A percentile compares a stretch with the other conserved stretches of the same genome.
These are phyloP conservation scores for Dendroctonus ponderosae DNA, from an alignment of 1,140 invertebrate species.

Conservation along the genomic window DNA sequence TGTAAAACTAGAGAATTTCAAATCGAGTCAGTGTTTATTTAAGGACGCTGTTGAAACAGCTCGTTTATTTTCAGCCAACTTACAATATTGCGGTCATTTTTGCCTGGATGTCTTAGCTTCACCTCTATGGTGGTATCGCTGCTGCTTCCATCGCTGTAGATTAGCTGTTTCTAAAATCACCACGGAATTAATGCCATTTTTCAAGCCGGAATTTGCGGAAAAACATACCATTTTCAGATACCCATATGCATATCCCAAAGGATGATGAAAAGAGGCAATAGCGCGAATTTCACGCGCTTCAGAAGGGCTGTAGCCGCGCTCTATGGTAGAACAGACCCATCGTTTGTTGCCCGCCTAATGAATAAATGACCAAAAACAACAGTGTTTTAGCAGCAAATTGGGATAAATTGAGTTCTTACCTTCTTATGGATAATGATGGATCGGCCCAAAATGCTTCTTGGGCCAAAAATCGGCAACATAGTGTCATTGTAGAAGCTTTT, in stretches of 20 bases:
- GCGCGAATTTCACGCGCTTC: constrained; percentile 81
- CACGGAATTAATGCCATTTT: not conserved
- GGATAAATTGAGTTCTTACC: constrained; percentile 45
- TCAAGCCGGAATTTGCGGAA: not conserved
- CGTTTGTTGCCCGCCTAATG: constrained; percentile 50
- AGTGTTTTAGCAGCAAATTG: constrained; percentile 7
- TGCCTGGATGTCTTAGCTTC: constrained; percentile 80
- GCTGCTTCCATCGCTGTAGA: constrained; percentile 80
- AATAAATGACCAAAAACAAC: constrained; percentile 7
- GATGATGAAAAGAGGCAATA: constrained; percentile 91
- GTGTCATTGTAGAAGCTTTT: constrained; percentile 74
- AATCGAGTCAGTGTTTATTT: no score
- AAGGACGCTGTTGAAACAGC: no score
- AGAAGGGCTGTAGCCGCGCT: constrained; percentile 80
- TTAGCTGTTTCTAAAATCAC: constrained; percentile 73
- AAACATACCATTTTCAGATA: constrained; percentile 76
- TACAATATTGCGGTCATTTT: constrained; percentile 76
- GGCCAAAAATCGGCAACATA: constrained; percentile 80
- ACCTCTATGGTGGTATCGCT: constrained; percentile 89
- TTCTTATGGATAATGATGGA: constrained; percentile 85
- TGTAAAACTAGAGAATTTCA: not conserved
- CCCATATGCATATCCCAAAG: constrained; percentile 79
- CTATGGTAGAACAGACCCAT: constrained; percentile 82
- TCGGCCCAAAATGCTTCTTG: constrained; percentile 77
- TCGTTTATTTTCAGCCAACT: constrained; percentile 42